These are phyloP conservation scores for Paedocypris sp. DNA, from an alignment of 2,113 vertebrate genomes.

Conservation along the genomic window DNA sequence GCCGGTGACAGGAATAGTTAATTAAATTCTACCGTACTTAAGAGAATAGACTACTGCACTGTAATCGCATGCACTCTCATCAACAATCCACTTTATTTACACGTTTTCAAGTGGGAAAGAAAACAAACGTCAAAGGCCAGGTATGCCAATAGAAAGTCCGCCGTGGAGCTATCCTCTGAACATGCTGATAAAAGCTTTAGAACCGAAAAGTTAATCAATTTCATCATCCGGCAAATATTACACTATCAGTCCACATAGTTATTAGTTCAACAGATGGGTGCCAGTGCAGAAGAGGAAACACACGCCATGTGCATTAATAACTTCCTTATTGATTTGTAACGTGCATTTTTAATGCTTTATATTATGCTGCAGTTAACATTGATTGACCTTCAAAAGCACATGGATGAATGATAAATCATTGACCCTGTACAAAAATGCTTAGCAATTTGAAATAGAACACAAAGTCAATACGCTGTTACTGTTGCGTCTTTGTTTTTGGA, in stretches of 20 bases:
- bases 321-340: not conserved
- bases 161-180: not conserved
- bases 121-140: not conserved
- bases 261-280: not conserved
- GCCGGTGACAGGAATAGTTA: conserved; percentile 22
- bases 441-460: no score
- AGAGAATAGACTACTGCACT: not conserved
- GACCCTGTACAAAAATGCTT: no score
- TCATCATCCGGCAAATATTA: not conserved
- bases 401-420: no score
- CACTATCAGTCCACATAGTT: not conserved
- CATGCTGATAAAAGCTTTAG: not conserved
- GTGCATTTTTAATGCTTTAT: not conserved
- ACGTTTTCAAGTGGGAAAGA: conserved; percentile 1
- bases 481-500: no score
- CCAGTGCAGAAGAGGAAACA: not conserved
- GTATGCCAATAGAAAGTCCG: not conserved
- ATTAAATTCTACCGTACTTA: conserved; percentile 17
- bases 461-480: no score
- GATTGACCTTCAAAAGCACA: no score
- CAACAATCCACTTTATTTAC: conserved; percentile 10
- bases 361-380: no score
- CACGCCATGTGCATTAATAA: not conserved
- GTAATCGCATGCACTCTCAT: not conserved
- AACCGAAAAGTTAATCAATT: not conserved